Evolutionary conservation across 1,140 invertebrate genomes (phyloP).

Genomic region (Campodea augens): DNA sequence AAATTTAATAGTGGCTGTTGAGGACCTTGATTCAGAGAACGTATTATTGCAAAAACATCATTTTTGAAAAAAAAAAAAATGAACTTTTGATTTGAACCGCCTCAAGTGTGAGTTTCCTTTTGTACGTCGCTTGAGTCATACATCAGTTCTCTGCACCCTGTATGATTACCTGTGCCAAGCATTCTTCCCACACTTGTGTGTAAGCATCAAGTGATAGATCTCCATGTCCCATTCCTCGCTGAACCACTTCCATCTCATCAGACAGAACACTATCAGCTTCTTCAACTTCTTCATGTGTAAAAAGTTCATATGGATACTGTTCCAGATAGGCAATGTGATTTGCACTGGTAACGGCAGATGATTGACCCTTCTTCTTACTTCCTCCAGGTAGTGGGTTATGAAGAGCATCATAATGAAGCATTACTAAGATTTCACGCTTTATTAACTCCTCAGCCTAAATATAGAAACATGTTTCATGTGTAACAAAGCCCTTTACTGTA

Average conservation of each 20-base stretch:
- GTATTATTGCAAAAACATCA: too few species aligned
- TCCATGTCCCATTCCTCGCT: slow-evolving; percentile 84
- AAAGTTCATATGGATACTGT: slow-evolving; percentile 61
- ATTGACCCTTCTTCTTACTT: slow-evolving; percentile 5
- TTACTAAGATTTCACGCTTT: slow-evolving; percentile 89
- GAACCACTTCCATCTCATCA: slow-evolving; percentile 74
- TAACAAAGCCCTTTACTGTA: slow-evolving; percentile 2
- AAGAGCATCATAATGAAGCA: slow-evolving; percentile 75
- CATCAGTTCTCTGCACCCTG: too few species aligned
- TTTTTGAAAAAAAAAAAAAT: too few species aligned
- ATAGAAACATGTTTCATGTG: slow-evolving; percentile 6
- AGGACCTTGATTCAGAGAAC: too few species aligned
- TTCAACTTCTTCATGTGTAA: slow-evolving; percentile 45
- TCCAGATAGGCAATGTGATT: slow-evolving; percentile 63
- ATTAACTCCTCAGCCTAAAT: slow-evolving; percentile 83
- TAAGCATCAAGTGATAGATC: slow-evolving; percentile 80
- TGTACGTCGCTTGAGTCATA: too few species aligned
- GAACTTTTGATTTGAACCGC: too few species aligned
- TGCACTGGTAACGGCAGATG: slow-evolving; percentile 29
- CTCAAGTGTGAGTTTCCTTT: too few species aligned
- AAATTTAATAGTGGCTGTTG: too few species aligned
- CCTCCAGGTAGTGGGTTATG: slow-evolving; percentile 24
- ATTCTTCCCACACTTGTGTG: slow-evolving; percentile 94
- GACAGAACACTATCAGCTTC: slow-evolving; percentile 43
- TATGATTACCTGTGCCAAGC: slow-evolving; percentile 66